phyloP scores from a whole-genome alignment of 1,140 invertebrate genomes.

The Antheraea pernyi region DNA sequence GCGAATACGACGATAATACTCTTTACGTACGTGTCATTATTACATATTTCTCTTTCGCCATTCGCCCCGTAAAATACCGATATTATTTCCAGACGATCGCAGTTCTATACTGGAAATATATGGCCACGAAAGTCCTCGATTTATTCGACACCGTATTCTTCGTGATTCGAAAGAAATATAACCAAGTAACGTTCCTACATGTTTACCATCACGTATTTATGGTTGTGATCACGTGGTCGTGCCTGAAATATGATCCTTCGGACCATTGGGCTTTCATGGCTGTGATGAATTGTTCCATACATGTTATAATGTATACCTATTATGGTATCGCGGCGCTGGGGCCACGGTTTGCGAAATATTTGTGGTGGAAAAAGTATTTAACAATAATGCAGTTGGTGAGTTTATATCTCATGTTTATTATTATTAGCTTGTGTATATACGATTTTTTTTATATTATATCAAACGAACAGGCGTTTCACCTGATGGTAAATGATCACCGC shows the following conservation, averaged over 20 bases:
- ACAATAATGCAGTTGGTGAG: constrained; percentile 93
- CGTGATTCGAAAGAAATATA: constrained; percentile 92
- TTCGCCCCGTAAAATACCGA: constrained; percentile 2
- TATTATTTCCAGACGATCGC: constrained; percentile 43
- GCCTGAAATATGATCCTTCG: constrained; percentile 62
- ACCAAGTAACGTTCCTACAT: constrained; percentile 93
- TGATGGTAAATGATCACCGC: too few relatives aligned
- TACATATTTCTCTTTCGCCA: background rate
- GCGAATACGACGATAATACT: constrained; percentile 32
- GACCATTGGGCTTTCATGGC: constrained; percentile 91
- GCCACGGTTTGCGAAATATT: constrained; percentile 90
- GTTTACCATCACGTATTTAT: constrained; percentile 96
- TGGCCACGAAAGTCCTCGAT: constrained; percentile 39
- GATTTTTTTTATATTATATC: too few relatives aligned
- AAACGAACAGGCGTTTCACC: too few relatives aligned
- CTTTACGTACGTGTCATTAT: constrained; percentile 30
- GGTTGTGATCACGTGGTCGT: constrained; percentile 94
- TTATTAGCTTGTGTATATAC: too few relatives aligned
- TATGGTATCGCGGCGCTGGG: constrained; percentile 94
- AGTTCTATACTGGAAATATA: constrained; percentile 41
- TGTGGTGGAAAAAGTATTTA: constrained; percentile 97
- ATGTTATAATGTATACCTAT: constrained; percentile 94
- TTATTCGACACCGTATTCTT: constrained; percentile 92
- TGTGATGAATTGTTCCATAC: constrained; percentile 94
- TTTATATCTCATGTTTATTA: constrained; percentile 4